Percentiles rank a stretch among this genome's conserved stretches.
These are phyloP conservation scores for Xanthostigma xanthostigma DNA, from an alignment of 2,888 invertebrate species.

Conservation along the genomic window DNA sequence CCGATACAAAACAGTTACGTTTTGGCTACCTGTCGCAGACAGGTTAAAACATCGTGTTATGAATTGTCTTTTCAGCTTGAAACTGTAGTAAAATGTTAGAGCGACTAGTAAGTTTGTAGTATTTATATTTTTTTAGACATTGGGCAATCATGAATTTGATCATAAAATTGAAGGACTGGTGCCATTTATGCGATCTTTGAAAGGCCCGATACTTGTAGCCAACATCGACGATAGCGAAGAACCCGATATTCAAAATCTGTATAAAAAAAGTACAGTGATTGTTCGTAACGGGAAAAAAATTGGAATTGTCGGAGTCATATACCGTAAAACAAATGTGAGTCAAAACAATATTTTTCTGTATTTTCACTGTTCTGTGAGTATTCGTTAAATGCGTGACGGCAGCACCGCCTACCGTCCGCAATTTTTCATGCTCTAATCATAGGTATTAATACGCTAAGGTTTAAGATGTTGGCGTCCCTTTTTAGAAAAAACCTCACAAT, in stretches of 20 bases:
- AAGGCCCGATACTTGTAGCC: conserved; percentile 53
- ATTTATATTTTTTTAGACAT: conserved; percentile 37
- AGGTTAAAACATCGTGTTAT: no score
- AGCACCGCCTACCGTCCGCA: no score
- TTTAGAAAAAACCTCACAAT: no score
- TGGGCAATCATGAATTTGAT: conserved; percentile 84
- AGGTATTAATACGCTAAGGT: no score
- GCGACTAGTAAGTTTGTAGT: no score
- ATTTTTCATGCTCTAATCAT: no score
- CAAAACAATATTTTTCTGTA: not conserved
- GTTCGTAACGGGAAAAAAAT: conserved; percentile 46
- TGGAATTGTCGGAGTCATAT: conserved; percentile 65
- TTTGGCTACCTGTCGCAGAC: no score
- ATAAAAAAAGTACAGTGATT: conserved; percentile 48
- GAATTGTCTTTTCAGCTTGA: no score
- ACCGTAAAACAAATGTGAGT: conserved; percentile 47
- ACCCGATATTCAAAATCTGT: conserved; percentile 43
- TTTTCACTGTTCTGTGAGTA: not conserved
- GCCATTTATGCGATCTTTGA: conserved; percentile 48
- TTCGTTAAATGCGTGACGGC: no score
- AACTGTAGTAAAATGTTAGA: no score
- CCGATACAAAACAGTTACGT: no score
- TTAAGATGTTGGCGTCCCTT: no score
- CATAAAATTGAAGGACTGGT: conserved; percentile 53
- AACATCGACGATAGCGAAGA: conserved; percentile 60